phyloP scores from a whole-genome alignment of 2,888 invertebrate species.

The Cremastinae sp. region DNA sequence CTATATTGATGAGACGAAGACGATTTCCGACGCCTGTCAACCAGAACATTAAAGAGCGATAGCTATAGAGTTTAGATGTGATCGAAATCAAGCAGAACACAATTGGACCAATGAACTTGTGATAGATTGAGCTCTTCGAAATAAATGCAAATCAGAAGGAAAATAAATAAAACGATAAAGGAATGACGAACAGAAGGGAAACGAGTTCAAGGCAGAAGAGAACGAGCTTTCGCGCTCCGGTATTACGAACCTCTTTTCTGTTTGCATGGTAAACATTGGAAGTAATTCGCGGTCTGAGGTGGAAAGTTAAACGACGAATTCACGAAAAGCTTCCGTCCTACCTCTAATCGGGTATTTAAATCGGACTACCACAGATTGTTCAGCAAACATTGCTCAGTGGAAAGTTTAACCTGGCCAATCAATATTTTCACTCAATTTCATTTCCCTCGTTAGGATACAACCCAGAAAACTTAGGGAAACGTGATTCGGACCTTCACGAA shows the following conservation, averaged over 20 bases:
- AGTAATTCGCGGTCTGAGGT: conserved; percentile 58
- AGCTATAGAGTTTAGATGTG: conserved; percentile 34
- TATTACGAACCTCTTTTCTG: conserved; percentile 53
- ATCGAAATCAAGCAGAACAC: conserved; percentile 10
- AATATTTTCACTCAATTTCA: not conserved
- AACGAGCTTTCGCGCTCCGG: conserved; percentile 1
- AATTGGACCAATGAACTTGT: conserved; percentile 28
- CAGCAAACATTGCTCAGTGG: not conserved
- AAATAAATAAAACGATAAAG: conserved; percentile 8
- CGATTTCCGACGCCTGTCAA: conserved; percentile 70
- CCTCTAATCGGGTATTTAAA: conserved; percentile 55
- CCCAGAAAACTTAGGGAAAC: too few species aligned
- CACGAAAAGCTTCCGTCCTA: conserved; percentile 6
- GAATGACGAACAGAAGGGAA: not conserved
- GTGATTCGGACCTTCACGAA: too few species aligned
- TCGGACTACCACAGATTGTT: conserved; percentile 59
- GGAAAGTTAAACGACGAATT: conserved; percentile 14
- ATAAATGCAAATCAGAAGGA: conserved; percentile 4
- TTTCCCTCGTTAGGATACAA: too few species aligned
- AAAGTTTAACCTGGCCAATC: not conserved
- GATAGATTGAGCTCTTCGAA: conserved; percentile 30
- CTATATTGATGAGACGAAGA: conserved; percentile 41
- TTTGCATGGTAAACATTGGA: conserved; percentile 70
- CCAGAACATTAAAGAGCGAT: conserved; percentile 72
- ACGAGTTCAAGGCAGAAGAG: conserved; percentile 4